Evolutionary conservation across 2,797 vertebrate species (phyloP).

Genomic region (Setipinna tenuifilis): DNA sequence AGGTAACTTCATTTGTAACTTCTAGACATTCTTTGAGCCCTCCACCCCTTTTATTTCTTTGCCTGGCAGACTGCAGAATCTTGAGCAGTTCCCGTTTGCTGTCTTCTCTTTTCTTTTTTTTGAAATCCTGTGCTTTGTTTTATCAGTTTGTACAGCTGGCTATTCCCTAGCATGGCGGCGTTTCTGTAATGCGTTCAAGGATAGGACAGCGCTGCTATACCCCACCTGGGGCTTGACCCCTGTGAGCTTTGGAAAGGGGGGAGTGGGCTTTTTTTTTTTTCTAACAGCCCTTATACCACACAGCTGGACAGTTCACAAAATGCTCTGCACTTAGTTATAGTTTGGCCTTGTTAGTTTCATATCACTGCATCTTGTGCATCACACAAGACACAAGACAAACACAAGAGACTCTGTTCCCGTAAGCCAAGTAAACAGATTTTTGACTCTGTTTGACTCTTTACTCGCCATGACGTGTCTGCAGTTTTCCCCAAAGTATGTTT

Average conservation of each 20-base stretch:
- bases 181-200: background rate
- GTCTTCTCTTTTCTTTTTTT: background rate
- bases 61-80: background rate
- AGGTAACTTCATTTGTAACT: background rate
- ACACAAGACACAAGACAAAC: no score
- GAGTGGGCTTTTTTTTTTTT: background rate
- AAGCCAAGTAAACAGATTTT: background rate
- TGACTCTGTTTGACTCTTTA: background rate
- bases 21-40: background rate
- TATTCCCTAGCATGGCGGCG: background rate
- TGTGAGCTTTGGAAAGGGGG: background rate
- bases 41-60: background rate
- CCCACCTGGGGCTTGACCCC: slow-evolving; percentile 24
- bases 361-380: background rate
- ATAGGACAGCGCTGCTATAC: slow-evolving; percentile 11
- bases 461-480: background rate
- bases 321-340: background rate
- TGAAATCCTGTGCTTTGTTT: background rate
- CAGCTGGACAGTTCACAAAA: background rate
- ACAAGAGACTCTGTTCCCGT: background rate
- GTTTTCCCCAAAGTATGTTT: background rate
- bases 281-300: background rate
- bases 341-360: background rate
- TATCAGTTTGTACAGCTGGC: slow-evolving; percentile 35
- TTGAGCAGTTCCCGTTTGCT: background rate